Conservation (phyloP, 2,797 vertebrate genomes). For the Pseudopleuronectes americanus region DNA sequence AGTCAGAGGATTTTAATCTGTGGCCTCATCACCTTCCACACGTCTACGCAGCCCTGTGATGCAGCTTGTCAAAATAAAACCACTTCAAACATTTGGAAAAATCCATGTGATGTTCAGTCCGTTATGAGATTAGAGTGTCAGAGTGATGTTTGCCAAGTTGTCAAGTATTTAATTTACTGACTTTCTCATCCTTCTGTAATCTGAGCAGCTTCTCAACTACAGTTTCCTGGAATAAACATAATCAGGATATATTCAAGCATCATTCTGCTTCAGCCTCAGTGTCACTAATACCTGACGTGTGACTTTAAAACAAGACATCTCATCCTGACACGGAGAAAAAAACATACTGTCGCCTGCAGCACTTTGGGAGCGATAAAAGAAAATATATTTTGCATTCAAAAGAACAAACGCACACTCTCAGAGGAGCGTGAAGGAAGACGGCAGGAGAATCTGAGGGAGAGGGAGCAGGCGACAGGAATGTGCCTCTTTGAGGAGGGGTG, state of each 20-base stretch:
- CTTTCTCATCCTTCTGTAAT: no score
- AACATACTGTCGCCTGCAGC: conserved; percentile 18
- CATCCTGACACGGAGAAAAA: conserved; percentile 14
- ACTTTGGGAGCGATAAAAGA: conserved; percentile 19
- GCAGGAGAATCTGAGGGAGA: conserved; percentile 14
- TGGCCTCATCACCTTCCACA: not conserved
- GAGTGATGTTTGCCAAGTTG: not conserved
- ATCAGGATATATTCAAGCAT: not conserved
- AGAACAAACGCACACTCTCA: conserved; percentile 16
- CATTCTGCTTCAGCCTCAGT: not conserved
- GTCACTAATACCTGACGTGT: conserved; percentile 12
- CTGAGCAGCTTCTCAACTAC: not conserved
- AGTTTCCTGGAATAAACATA: not conserved
- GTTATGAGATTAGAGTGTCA: not conserved
- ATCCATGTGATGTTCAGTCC: no score
- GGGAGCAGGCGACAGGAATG: conserved; percentile 2
- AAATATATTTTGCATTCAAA: conserved; percentile 30
- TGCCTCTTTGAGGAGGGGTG: conserved; percentile 21
- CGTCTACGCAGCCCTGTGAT: not conserved
- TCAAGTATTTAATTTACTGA: not conserved
- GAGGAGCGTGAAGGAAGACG: not conserved
- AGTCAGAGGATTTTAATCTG: not conserved
- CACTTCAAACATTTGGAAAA: not conserved
- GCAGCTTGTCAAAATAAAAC: not conserved
- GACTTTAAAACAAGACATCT: conserved; percentile 15